Base-by-base conservation (phyloP, 2,797 vertebrate species). In the Rhynchotus rufescens region DNA sequence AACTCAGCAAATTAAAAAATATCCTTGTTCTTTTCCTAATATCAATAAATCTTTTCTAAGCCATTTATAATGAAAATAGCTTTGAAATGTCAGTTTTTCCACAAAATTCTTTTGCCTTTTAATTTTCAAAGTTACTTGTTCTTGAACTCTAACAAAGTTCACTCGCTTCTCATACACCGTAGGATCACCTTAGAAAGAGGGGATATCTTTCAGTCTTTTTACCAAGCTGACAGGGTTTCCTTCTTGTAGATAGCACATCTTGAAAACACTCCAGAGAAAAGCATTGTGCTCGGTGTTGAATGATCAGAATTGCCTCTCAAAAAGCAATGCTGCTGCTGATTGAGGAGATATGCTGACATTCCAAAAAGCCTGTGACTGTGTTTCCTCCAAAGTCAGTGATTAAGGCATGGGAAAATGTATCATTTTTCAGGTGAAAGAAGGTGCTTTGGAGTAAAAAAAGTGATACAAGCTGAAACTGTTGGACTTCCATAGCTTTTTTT, bases 321-420 rank as follows among this genome's bases (percentile, higher is more conserved):
- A 30, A 16, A 86, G 7, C 0, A 2, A 62, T 2, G 1, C 2
- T 9, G 5, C 13, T 66, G 7, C 14, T 84, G 56, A 73, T 81
- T 85, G 78, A 80, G 36, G 8, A 76, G 34, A 42, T 19, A 1
- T 10, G 56, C 21, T 11, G 32, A 60, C 8, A 83, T 52, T 49
- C 38, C 23, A 71, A 34, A 71, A 79, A 92, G 6, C 8, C 22
- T 90, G 82, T 77, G 30, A 61, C 36, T 30, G 36, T 20, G 5
- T 54, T 90, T 94, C 78, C 40, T 81, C 67, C 73, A 59, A 87
- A 89, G 80, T 22, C 5, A 51, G 23, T 20, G 22, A 42, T 66
- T 85, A 73, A 80, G 11, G 16, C 68, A 12, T 8, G 40, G 30
- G 17, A 51, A 88, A 79, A 71, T 28, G 30, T 8, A n/a, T 22